Evolutionary conservation across 2,797 vertebrate genomes (phyloP).

Genomic region (Thalassophryne amazonica): DNA sequence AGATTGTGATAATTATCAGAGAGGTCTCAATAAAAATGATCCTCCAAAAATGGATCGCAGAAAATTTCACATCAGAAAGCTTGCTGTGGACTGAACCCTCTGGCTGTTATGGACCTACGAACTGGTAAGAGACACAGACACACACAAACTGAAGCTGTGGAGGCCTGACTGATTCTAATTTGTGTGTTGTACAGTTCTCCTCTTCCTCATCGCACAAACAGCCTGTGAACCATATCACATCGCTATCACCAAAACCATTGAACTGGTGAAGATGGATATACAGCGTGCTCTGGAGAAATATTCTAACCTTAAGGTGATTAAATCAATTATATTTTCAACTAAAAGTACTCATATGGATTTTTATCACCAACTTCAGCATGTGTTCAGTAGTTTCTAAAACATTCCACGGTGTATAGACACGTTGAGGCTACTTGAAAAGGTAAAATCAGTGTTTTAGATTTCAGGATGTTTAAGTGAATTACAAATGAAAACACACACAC

Average conservation of each 20-base stretch:
- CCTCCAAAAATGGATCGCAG: constrained; percentile 9
- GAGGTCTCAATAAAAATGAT: constrained; percentile 35
- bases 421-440: not conserved
- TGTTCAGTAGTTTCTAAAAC: not conserved
- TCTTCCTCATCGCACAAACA: constrained; percentile 7
- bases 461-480: too few species aligned
- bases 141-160: too few species aligned
- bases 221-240: accelerated
- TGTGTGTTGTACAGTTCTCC: constrained; percentile 4
- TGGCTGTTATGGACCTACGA: constrained; percentile 21
- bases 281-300: accelerated
- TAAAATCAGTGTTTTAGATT: too few species aligned
- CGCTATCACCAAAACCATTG: accelerated
- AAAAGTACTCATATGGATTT: not conserved
- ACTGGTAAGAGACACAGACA: too few species aligned
- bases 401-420: not conserved
- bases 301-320: constrained; percentile 1
- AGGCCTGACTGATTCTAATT: not conserved
- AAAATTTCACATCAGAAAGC: not conserved
- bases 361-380: not conserved
- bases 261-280: accelerated
- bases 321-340: not conserved
- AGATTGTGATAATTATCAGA: constrained; percentile 38
- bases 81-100: not conserved
- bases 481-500: too few species aligned